Evolutionary conservation across 2,113 vertebrate species (phyloP), one percentile per base, ranked within the genome.

Genomic region (Echinops telfairi): DNA sequence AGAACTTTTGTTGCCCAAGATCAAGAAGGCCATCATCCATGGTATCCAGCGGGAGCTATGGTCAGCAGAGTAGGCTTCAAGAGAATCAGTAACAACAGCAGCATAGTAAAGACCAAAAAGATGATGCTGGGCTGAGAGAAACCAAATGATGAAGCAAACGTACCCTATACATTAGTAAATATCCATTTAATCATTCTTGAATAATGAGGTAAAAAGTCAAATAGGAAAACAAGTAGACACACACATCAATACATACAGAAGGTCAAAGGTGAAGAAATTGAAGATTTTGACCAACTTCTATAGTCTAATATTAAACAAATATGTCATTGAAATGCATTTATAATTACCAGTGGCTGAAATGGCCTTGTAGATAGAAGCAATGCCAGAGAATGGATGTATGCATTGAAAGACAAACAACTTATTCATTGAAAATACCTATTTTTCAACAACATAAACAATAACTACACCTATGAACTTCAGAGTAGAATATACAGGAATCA

Each of bases 1-100:
- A 80, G 66, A 83, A 12, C 64, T 84, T 53, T 60, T 75, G 88
- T 93, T 92, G 79, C 36, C 60, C 43, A 58, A 79, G 22, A 33
- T 75, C 73, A 90, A 31, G 43, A 84, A 79, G 11, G 3, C 1
- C 62, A 88, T 89, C 62, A 79, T 75, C 68, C 82, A 16, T 27
- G 27, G 38, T 47, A 60, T 86, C 23, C 47, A 66, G 43, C 53
- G 60, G 15, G 19, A 53, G 53, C 73, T 58, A 22, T 83, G 64
- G 29, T 31, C 86, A 75, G 17, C 29, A 31, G 16, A 85, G 58
- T 19, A 70, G 58, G 36, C 58, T 29, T 78, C 53, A 60, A 15
- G 20, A 86, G 22, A 78, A 53, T 84, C 60, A 70, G 15, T 43
- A 83, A 71, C 23, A 36, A 20, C 12, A 25, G 53, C 31, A 58